Base-by-base conservation (phyloP, 2,113 vertebrate genomes). In the Delphinus delphis region DNA sequence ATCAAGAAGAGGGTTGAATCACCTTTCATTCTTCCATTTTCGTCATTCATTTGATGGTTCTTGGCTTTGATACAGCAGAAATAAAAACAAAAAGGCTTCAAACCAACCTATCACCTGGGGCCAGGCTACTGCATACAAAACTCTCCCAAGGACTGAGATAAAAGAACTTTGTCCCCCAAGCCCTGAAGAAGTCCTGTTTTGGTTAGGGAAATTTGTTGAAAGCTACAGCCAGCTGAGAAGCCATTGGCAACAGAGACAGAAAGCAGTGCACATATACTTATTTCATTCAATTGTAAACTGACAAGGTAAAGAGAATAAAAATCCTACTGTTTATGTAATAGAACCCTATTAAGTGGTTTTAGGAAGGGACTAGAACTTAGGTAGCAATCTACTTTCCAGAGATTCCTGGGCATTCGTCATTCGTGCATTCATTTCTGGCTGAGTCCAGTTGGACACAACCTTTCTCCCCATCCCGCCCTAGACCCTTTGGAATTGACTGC, bases 1-100 rank as follows among this genome's bases (percentile, higher is more conserved):
- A 55, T 71, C 71, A 92, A 70, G 90, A 87, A 73, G 36, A 95
- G 5, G 33, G 26, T 8, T 21, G 55, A 67, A 70, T 74, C 55
- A 36, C 85, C n/a, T 86, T 96, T 84, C 60, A 53, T 53, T 28
- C 82, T 71, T 36, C 58, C 15, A 12, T 25, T 80, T 88, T 58
- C 18, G 31, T 67, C 84, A 93, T 23, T 82, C 58, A 89, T 70
- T 68, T 86, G 63, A 87, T 67, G 77, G 25, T 21, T 73, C 7
- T 94, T 94, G 70, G 67, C 82, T 96, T n/a, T 92, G 73, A 23
- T 84, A 89, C 1, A 89, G 60, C 81, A 82, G 53, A 93, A 97
- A 88, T 84, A 77, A 93, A 79, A 88, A 76, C 0, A 31, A 58
- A 70, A 95, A 83, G 55, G 44, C 5, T 70, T 55, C 31, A 92